Base-by-base conservation (phyloP, 2,797 vertebrate genomes). In the Ctenopoma multispine region DNA sequence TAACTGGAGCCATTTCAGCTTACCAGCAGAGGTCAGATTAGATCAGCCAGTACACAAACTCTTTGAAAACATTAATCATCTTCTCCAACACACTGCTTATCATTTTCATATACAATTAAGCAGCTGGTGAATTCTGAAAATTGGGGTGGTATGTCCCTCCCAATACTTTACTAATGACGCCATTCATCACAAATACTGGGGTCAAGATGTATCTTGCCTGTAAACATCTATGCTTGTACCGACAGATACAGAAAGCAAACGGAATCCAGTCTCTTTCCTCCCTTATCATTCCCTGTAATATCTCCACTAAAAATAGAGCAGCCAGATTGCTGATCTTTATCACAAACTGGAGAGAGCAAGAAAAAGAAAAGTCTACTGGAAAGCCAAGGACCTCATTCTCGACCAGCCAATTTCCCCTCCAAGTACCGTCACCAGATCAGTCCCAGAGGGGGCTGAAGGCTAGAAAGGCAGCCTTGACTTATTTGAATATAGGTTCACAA, bases 291-390 rank as follows among this genome's bases (percentile, higher is more conserved):
- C 61, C 55, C 61, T 62, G 50, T 70, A 71, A 72, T 72, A 76
- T 81, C 73, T 54, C 40, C 14, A 69, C 83, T 86, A 79, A 84
- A 89, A 89, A 90, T 88, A 90, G 87, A 81, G 61, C 75, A 70
- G 75, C 69, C 76, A 75, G 84, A 87, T 86, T 85, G 87, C 80
- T 84, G 89, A 92, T 92, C 79, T 80, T 87, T 89, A 90, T 91
- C 80, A 13, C 77, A 63, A 82, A 77, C 59, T 70, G 68, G 47
- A 82, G 66, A 72, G 57, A 41, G 48, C 47, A 82, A 44, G 44
- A 59, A 9, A 75, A 55, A 34, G 36, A 59, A n/a, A 67, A 63
- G 60, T 57, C 15, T 64, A 46, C 60, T 63, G 59, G 73, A 84
- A 56, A 84, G 47, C 41, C 27, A 48, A 74, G 61, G 81, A 34